Percentiles rank a stretch among this genome's conserved stretches.
phyloP scores from a whole-genome alignment of 2,797 vertebrate genomes.

The Macropus fuliginosus region DNA sequence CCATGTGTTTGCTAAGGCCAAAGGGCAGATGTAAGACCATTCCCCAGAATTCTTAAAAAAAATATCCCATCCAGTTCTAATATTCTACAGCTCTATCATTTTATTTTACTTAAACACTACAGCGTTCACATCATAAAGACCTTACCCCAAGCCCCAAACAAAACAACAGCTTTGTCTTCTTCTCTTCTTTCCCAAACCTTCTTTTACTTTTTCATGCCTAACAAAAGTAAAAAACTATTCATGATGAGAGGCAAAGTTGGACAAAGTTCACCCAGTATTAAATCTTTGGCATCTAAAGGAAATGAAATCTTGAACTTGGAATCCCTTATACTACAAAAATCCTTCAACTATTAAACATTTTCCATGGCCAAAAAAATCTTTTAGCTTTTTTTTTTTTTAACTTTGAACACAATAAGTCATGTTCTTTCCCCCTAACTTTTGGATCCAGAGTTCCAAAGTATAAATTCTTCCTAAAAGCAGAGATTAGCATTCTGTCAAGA shows the following conservation, averaged over 20 bases:
- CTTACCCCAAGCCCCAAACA: background rate
- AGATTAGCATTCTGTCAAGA: slow-evolving; percentile 5
- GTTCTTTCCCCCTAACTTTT: background rate
- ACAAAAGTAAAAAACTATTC: slow-evolving; percentile 34
- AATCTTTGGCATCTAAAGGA: slow-evolving; percentile 45
- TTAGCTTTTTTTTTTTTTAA: slow-evolving; percentile 29
- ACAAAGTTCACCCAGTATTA: slow-evolving; percentile 12
- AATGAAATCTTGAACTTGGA: background rate
- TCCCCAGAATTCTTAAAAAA: background rate
- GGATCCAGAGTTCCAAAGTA: slow-evolving; percentile 55
- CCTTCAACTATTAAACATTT: slow-evolving; percentile 46
- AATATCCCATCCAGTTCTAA: background rate
- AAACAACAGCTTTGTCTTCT: background rate
- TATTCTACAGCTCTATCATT: background rate
- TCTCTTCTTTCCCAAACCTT: slow-evolving; percentile 3
- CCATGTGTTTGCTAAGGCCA: slow-evolving; percentile 7
- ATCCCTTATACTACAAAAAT: slow-evolving; percentile 49
- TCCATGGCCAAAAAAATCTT: slow-evolving; percentile 11
- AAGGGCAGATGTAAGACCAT: background rate
- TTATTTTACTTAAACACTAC: slow-evolving; percentile 22
- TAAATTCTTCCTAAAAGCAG: slow-evolving; percentile 19
- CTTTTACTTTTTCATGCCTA: slow-evolving; percentile 16
- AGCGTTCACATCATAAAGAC: background rate
- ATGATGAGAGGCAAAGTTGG: slow-evolving; percentile 33
- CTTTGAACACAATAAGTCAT: background rate